Conservation (phyloP, 2,113 vertebrate genomes). For the Grantiella picta region DNA sequence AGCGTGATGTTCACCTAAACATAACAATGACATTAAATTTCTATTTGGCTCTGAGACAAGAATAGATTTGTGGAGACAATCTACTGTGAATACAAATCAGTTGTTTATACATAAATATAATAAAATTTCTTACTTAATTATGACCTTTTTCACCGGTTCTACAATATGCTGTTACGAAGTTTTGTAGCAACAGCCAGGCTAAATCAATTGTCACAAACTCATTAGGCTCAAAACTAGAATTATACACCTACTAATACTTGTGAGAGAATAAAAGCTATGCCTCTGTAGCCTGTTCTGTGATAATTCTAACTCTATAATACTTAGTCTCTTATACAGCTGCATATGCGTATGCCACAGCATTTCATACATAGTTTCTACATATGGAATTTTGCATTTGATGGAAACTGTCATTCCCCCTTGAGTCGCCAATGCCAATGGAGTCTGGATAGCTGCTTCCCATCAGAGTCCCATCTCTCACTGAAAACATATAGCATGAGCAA, state of each 20-base stretch:
- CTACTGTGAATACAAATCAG: slow-evolving; percentile 64
- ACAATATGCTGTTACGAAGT: slow-evolving; percentile 22
- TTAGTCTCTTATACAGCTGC: neutral
- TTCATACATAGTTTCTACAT: neutral
- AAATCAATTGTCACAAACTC: slow-evolving; percentile 10
- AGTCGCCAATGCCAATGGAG: neutral
- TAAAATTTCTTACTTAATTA: slow-evolving; percentile 64
- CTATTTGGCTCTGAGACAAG: slow-evolving; percentile 65
- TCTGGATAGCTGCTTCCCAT: neutral
- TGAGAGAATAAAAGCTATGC: neutral
- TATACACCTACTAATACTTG: neutral
- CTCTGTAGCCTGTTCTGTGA: neutral
- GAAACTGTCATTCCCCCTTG: neutral
- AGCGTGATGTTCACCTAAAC: slow-evolving; percentile 74
- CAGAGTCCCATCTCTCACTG: neutral
- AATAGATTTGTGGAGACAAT: slow-evolving; percentile 67
- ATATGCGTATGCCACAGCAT: neutral
- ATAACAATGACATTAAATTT: slow-evolving; percentile 74
- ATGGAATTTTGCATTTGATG: neutral
- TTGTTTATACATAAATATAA: slow-evolving; percentile 65
- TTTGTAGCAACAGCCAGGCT: slow-evolving; percentile 4
- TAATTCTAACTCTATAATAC: neutral
- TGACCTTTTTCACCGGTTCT: slow-evolving; percentile 29
- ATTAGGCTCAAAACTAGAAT: slow-evolving; percentile 16
- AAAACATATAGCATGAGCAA: neutral